Evolutionary conservation across 2,113 vertebrate genomes (phyloP).

Genomic region (Melanerpes formicivorus): DNA sequence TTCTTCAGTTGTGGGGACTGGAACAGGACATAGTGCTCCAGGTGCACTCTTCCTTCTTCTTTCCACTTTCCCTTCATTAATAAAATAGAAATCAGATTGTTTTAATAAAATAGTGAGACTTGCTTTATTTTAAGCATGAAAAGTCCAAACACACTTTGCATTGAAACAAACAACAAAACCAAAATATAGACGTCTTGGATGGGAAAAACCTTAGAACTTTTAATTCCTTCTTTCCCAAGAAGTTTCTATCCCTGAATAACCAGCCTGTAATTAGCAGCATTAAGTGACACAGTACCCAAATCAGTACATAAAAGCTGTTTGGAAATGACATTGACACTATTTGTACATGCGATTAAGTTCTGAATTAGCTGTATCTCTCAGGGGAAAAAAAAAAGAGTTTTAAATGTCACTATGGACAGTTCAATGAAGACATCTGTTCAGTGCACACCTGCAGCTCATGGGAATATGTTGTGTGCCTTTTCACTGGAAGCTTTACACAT

Average conservation of each 20-base stretch:
- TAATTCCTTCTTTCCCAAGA: neutral
- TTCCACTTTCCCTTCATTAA: neutral
- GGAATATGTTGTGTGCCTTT: neutral
- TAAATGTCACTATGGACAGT: slow-evolving; percentile 8
- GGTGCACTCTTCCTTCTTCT: neutral
- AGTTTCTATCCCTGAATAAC: neutral
- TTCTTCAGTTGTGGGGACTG: neutral
- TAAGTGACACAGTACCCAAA: neutral
- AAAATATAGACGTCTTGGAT: neutral
- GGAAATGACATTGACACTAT: slow-evolving; percentile 9
- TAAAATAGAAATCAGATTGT: neutral
- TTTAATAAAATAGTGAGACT: neutral
- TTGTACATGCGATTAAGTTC: neutral
- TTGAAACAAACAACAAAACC: neutral
- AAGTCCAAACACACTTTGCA: neutral
- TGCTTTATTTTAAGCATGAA: neutral
- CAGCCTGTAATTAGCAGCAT: neutral
- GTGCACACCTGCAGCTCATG: neutral
- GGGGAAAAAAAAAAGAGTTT: neutral
- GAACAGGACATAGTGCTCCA: neutral
- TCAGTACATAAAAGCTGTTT: neutral
- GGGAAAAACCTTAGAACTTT: neutral
- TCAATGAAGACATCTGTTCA: slow-evolving; percentile 48
- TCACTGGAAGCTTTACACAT: neutral
- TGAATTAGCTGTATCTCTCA: slow-evolving; percentile 39